Evolutionary conservation across 2,113 vertebrate genomes (phyloP).

Genomic region (Channa argus): DNA sequence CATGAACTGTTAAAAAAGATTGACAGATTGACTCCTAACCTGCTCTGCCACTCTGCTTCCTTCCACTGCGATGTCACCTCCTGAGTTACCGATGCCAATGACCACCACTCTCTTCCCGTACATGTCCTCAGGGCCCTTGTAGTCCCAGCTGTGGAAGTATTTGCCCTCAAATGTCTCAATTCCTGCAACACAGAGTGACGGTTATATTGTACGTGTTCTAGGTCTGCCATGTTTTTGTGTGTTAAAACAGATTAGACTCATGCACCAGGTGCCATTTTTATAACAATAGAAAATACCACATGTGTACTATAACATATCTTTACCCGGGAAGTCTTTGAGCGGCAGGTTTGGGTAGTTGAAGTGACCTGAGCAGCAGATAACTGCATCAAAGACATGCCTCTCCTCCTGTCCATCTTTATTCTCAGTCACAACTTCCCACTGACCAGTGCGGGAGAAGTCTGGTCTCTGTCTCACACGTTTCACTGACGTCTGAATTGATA

Average conservation of each 20-base stretch:
- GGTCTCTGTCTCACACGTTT: slow-evolving; percentile 79
- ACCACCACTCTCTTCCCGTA: slow-evolving; percentile 87
- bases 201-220: slow-evolving; percentile 24
- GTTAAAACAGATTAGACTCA: neutral
- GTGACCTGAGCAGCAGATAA: slow-evolving; percentile 89
- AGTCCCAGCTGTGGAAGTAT: slow-evolving; percentile 91
- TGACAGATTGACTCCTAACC: slow-evolving; percentile 68
- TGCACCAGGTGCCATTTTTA: too few species aligned
- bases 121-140: slow-evolving; percentile 85
- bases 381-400: slow-evolving; percentile 86
- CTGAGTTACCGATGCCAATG: slow-evolving; percentile 93
- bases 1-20: too few species aligned
- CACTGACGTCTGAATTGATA: slow-evolving; percentile 84
- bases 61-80: slow-evolving; percentile 92
- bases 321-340: slow-evolving; percentile 90
- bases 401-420: slow-evolving; percentile 70
- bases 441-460: slow-evolving; percentile 86
- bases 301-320: neutral
- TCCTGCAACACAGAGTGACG: slow-evolving; percentile 75
- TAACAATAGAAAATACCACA: too few species aligned
- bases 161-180: slow-evolving; percentile 89
- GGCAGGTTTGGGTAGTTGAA: slow-evolving; percentile 85
- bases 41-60: slow-evolving; percentile 88
- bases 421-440: slow-evolving; percentile 89
- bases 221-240: slow-evolving; percentile 36